Evolutionary conservation across 2,888 invertebrate genomes (phyloP).

Genomic region (Drosophila meridionalis): DNA sequence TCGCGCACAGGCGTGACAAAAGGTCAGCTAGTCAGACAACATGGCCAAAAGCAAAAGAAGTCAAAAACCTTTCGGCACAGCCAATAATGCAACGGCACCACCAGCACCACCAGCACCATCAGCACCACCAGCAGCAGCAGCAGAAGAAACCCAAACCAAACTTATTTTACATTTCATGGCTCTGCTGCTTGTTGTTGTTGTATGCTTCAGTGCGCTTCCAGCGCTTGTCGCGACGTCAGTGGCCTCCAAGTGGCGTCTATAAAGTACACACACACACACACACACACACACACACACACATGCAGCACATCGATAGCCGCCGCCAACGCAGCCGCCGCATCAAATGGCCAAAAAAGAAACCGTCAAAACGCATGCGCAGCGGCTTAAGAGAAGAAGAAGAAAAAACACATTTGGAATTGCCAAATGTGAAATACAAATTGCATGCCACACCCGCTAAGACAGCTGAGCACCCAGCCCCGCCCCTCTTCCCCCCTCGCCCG

Average conservation of each 20-base stretch:
- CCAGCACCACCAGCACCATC: neutral
- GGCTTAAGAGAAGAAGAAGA: slow-evolving; percentile 23
- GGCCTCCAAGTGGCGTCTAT: slow-evolving; percentile 62
- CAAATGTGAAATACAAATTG: slow-evolving; percentile 75
- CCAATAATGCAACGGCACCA: slow-evolving; percentile 51
- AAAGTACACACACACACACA: slow-evolving; percentile 24
- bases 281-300: slow-evolving; percentile 13
- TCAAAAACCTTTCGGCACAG: slow-evolving; percentile 59
- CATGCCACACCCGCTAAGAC: slow-evolving; percentile 58
- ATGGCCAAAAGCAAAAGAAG: slow-evolving; percentile 37
- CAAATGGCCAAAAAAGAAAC: slow-evolving; percentile 50
- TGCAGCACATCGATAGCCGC: neutral
- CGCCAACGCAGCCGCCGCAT: slow-evolving; percentile 43
- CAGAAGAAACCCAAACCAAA: slow-evolving; percentile 11
- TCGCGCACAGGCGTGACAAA: slow-evolving; percentile 18
- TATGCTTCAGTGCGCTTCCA: slow-evolving; percentile 68
- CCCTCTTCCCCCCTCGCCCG: neutral
- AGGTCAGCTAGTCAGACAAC: slow-evolving; percentile 32
- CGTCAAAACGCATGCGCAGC: slow-evolving; percentile 56
- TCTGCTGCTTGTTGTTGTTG: slow-evolving; percentile 33
- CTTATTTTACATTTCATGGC: slow-evolving; percentile 55
- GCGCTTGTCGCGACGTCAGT: slow-evolving; percentile 61
- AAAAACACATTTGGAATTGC: slow-evolving; percentile 60
- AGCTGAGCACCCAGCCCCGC: neutral
- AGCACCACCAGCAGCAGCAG: slow-evolving; percentile 2